These are phyloP conservation scores for Leptinotarsa undecemlineata DNA, from an alignment of 1,140 invertebrate species.

Conservation along the genomic window DNA sequence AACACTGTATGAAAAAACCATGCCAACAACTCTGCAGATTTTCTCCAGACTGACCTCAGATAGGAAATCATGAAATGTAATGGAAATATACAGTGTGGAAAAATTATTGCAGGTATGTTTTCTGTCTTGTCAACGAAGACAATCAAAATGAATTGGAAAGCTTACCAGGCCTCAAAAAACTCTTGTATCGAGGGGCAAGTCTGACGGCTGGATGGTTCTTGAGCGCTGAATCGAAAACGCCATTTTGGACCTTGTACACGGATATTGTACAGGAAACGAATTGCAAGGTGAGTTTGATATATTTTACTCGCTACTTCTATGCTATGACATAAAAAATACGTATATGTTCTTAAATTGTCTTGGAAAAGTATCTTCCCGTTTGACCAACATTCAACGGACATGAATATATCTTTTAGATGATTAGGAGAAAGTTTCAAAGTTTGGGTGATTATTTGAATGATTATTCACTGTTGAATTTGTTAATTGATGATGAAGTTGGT, in stretches of 20 bases:
- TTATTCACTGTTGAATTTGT: neutral
- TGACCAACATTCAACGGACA: too few species aligned
- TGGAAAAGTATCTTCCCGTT: too few species aligned
- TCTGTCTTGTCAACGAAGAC: constrained; percentile 74
- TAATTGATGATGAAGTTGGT: neutral
- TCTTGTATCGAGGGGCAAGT: constrained; percentile 73
- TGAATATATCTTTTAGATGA: too few species aligned
- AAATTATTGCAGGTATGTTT: constrained; percentile 61
- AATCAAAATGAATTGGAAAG: constrained; percentile 58
- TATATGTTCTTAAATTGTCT: too few species aligned
- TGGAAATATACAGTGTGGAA: neutral
- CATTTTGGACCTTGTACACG: constrained; percentile 63
- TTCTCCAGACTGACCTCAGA: too few species aligned
- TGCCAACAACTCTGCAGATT: neutral
- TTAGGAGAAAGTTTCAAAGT: neutral
- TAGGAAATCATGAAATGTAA: neutral
- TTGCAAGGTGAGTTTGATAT: constrained; percentile 56
- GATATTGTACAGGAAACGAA: constrained; percentile 60
- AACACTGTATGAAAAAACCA: neutral
- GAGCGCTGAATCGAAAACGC: constrained; percentile 61
- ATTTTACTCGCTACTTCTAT: too few species aligned
- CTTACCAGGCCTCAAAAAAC: constrained; percentile 64
- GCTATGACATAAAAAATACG: too few species aligned
- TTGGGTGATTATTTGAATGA: neutral
- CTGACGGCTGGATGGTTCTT: constrained; percentile 71